These are phyloP conservation scores for Drosophila anceps DNA, from an alignment of 2,888 invertebrate genomes.

Conservation along the genomic window DNA sequence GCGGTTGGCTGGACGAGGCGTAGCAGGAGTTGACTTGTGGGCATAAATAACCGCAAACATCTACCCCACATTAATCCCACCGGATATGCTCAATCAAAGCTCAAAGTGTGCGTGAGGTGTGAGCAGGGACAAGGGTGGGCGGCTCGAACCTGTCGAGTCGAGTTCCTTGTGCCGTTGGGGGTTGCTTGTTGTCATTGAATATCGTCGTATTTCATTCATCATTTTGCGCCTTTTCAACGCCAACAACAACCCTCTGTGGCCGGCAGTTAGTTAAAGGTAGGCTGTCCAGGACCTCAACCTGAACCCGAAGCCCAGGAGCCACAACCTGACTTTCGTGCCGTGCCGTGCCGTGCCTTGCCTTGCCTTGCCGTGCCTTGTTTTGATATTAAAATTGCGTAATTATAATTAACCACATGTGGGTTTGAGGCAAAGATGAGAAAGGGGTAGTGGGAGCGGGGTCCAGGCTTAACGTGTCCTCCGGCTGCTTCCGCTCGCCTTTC, in stretches of 20 bases:
- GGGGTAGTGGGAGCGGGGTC: background rate
- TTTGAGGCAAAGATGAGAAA: slow-evolving; percentile 19
- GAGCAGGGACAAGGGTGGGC: slow-evolving; percentile 39
- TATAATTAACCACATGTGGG: slow-evolving; percentile 84
- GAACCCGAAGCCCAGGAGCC: slow-evolving; percentile 35
- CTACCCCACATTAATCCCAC: slow-evolving; percentile 81
- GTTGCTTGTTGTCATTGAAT: slow-evolving; percentile 67
- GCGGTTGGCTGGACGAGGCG: slow-evolving; percentile 74
- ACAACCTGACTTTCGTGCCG: slow-evolving; percentile 37
- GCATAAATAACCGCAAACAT: slow-evolving; percentile 64
- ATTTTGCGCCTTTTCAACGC: slow-evolving; percentile 79
- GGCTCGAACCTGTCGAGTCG: slow-evolving; percentile 45
- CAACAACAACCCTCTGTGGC: slow-evolving; percentile 63
- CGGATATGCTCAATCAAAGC: slow-evolving; percentile 85
- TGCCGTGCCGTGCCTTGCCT: too few species aligned
- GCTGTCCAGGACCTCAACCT: slow-evolving; percentile 23
- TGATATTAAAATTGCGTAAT: slow-evolving; percentile 82
- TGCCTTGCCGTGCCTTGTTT: slow-evolving; percentile 66
- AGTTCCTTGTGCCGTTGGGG: slow-evolving; percentile 38
- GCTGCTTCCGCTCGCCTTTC: slow-evolving; percentile 60
- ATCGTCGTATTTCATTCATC: slow-evolving; percentile 83
- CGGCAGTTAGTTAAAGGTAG: slow-evolving; percentile 48
- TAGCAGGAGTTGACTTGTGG: slow-evolving; percentile 56
- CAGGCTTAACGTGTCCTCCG: slow-evolving; percentile 61
- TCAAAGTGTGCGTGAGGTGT: slow-evolving; percentile 73